Conservation (phyloP, 2,888 invertebrate genomes). For the Aporophyla lueneburgensis region DNA sequence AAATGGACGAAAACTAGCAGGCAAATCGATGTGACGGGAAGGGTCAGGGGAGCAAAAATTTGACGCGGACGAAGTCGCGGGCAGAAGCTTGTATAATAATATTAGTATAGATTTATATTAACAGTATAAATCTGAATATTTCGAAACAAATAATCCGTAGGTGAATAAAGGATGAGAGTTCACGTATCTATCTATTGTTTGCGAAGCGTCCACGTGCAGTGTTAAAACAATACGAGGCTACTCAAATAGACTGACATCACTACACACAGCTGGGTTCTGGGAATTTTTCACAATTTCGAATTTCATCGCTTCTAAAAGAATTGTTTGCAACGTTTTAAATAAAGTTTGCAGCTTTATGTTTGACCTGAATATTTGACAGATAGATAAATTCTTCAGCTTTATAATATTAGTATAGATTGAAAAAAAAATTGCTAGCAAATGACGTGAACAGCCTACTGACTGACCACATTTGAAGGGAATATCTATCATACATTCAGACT, state of each 20-base stretch:
- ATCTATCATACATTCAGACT: background rate
- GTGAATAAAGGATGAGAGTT: conserved; percentile 9
- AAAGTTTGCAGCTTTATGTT: conserved; percentile 20
- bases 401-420: too few species aligned
- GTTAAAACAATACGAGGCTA: conserved; percentile 21
- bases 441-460: background rate
- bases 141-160: background rate
- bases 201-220: conserved; percentile 12
- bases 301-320: conserved; percentile 19
- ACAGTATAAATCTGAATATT: background rate
- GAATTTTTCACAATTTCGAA: conserved; percentile 21
- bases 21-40: too few species aligned
- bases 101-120: background rate
- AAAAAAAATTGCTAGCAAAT: background rate
- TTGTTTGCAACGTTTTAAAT: background rate
- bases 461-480: background rate
- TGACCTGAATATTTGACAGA: background rate
- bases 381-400: too few species aligned
- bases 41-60: too few species aligned
- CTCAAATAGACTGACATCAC: conserved; percentile 35
- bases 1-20: too few species aligned
- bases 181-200: conserved; percentile 29
- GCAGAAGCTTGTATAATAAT: too few species aligned
- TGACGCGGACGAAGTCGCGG: too few species aligned
- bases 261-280: conserved; percentile 11